Percentiles rank a stretch among this genome's conserved stretches.
Evolutionary conservation across 2,797 vertebrate species (phyloP).

Genomic region (Malurus leucopterus): DNA sequence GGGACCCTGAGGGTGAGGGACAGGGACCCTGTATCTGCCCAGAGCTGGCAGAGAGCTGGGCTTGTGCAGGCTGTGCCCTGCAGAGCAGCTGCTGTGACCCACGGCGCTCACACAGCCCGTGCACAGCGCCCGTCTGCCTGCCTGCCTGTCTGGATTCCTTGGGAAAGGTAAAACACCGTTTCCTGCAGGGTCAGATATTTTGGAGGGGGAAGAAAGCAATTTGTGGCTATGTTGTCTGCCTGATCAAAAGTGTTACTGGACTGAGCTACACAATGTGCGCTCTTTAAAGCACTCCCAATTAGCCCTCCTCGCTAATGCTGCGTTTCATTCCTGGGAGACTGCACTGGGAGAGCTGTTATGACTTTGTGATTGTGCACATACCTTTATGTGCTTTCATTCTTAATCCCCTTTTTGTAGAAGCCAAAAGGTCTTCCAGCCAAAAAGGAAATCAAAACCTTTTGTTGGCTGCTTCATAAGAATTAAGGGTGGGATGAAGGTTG

Average conservation of each 20-base stretch:
- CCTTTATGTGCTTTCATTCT: constrained; percentile 70
- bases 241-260: constrained; percentile 67
- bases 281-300: constrained; percentile 65
- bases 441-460: constrained; percentile 74
- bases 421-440: constrained; percentile 73
- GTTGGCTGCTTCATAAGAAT: constrained; percentile 70
- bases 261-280: constrained; percentile 58
- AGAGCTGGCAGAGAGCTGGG: background rate
- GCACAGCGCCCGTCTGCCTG: background rate
- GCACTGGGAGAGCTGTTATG: constrained; percentile 64
- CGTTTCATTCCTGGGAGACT: constrained; percentile 67
- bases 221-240: constrained; percentile 59
- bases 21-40: background rate
- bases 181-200: constrained; percentile 52
- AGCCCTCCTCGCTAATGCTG: constrained; percentile 63
- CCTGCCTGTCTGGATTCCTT: constrained; percentile 18
- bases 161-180: constrained; percentile 36
- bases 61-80: background rate
- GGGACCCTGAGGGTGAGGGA: background rate
- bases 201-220: constrained; percentile 63
- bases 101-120: background rate
- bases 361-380: constrained; percentile 70
- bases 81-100: background rate
- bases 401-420: constrained; percentile 72
- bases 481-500: constrained; percentile 69